A percentile compares a stretch with the other conserved stretches of the same genome.
Conservation (phyloP, 2,113 vertebrate genomes). For the Lophius piscatorius region DNA sequence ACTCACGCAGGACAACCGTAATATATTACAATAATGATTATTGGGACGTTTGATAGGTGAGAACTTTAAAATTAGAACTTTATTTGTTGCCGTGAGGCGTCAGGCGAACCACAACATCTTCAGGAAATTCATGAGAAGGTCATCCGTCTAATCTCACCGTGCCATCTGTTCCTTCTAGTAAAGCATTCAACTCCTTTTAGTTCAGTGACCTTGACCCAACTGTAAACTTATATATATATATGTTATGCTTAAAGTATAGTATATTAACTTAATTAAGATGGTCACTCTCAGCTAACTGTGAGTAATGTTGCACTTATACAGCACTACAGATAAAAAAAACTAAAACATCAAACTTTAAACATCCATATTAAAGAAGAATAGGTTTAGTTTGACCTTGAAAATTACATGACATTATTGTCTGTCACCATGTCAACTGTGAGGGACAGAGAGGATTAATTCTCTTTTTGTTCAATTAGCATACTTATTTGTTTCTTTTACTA, state of each 20-base stretch:
- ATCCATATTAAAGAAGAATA: no score
- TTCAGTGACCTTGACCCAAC: slow-evolving; percentile 29
- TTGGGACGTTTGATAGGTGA: background rate
- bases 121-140: slow-evolving; percentile 32
- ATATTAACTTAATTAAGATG: background rate
- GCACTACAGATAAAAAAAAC: background rate
- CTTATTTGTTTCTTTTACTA: no score
- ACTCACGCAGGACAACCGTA: background rate
- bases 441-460: no score
- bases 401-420: background rate
- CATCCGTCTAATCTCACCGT: slow-evolving; percentile 53
- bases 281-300: slow-evolving; percentile 4
- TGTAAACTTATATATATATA: slow-evolving; percentile 8
- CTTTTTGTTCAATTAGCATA: no score
- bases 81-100: slow-evolving; percentile 8
- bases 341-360: no score
- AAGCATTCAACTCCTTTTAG: slow-evolving; percentile 9
- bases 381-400: slow-evolving; percentile 5
- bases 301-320: background rate
- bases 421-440: no score
- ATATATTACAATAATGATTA: background rate
- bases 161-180: slow-evolving; percentile 58
- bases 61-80: slow-evolving; percentile 15
- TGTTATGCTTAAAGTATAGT: background rate
- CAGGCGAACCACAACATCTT: slow-evolving; percentile 21